Conservation (phyloP, 2,888 invertebrate species). For the Rapana venosa region DNA sequence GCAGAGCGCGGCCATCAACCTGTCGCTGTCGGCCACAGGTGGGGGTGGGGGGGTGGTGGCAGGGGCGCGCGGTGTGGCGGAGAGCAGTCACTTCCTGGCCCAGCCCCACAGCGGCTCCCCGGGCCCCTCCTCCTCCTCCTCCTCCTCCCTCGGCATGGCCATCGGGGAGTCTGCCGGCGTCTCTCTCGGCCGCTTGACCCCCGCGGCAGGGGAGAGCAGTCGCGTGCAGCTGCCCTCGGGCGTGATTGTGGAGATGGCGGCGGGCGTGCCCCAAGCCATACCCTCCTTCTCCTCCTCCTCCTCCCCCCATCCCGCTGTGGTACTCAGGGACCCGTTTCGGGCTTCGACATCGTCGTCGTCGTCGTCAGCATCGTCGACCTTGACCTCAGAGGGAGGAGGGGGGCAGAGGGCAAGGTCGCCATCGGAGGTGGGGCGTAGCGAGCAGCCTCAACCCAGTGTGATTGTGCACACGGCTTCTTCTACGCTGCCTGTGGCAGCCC, state of each 20-base stretch:
- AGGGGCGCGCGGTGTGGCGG: not conserved
- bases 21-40: slow-evolving; percentile 49
- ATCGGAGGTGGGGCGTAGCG: slow-evolving; percentile 37
- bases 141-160: too few species aligned
- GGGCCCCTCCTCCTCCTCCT: not conserved
- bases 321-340: slow-evolving; percentile 20
- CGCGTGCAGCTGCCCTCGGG: slow-evolving; percentile 29
- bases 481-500: slow-evolving; percentile 31
- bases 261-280: slow-evolving; percentile 8
- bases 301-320: not conserved
- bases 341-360: not conserved
- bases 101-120: slow-evolving; percentile 26
- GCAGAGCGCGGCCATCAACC: slow-evolving; percentile 51
- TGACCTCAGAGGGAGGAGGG: not conserved
- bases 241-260: slow-evolving; percentile 44
- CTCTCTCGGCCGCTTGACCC: too few species aligned
- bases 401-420: slow-evolving; percentile 8
- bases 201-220: not conserved
- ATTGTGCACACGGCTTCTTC: slow-evolving; percentile 75
- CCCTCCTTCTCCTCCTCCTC: slow-evolving; percentile 5
- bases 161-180: too few species aligned
- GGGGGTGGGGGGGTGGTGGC: not conserved
- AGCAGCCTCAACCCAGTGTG: slow-evolving; percentile 72
- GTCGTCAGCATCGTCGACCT: not conserved
- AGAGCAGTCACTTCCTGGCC: slow-evolving; percentile 27